These are phyloP conservation scores for Cavia porcellus DNA, from an alignment of 2,113 vertebrate genomes.

Conservation along the genomic window DNA sequence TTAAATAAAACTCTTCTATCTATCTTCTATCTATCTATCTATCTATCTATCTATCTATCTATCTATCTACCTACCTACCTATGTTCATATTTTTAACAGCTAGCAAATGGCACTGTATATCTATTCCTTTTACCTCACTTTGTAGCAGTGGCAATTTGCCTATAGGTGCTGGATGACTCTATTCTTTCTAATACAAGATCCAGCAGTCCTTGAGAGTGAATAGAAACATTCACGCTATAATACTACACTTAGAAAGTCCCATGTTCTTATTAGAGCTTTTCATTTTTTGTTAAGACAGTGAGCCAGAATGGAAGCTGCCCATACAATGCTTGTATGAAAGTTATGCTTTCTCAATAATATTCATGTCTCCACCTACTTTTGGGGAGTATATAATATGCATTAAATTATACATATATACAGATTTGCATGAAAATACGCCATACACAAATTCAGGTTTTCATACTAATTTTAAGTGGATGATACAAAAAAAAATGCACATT, in stretches of 20 bases:
- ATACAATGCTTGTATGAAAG: slow-evolving; percentile 71
- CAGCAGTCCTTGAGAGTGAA: slow-evolving; percentile 48
- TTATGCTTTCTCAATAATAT: slow-evolving; percentile 65
- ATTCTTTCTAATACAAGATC: slow-evolving; percentile 59
- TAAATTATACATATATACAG: slow-evolving; percentile 15
- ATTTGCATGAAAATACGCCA: slow-evolving; percentile 68
- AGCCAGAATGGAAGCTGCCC: slow-evolving; percentile 73
- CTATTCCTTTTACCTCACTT: slow-evolving; percentile 47
- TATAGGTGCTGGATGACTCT: slow-evolving; percentile 22
- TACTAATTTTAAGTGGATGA: slow-evolving; percentile 18
- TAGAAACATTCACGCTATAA: slow-evolving; percentile 61
- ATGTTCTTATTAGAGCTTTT: slow-evolving; percentile 71
- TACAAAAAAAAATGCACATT: slow-evolving; percentile 9
- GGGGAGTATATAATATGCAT: slow-evolving; percentile 46
- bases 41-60: no score
- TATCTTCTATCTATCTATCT: no score
- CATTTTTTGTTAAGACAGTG: slow-evolving; percentile 65
- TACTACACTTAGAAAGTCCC: slow-evolving; percentile 66
- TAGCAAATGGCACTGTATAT: slow-evolving; percentile 31
- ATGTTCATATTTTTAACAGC: background rate
- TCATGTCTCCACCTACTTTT: slow-evolving; percentile 68
- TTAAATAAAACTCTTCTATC: background rate
- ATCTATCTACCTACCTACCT: background rate
- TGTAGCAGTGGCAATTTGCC: background rate
- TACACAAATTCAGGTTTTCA: slow-evolving; percentile 50